Conservation (phyloP, 35 echinoderm and acorn worm genomes). For the Heliocidaris tuberculata region DNA sequence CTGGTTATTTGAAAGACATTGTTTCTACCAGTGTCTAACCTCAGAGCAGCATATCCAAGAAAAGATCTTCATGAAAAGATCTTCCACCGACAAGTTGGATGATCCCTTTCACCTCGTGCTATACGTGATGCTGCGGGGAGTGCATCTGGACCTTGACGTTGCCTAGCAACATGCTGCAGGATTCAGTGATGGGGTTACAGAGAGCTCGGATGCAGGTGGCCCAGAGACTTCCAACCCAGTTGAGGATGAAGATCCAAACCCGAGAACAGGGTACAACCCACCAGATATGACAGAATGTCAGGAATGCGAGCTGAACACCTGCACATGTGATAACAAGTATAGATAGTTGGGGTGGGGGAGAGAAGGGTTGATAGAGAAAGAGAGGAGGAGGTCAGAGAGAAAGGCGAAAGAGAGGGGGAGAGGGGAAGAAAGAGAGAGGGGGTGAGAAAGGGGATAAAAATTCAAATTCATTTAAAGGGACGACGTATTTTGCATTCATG, state of each 20-base stretch:
- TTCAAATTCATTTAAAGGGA: too few species aligned
- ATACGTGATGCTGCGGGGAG: constrained; percentile 13
- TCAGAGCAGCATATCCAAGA: too few species aligned
- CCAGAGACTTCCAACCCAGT: constrained; percentile 77
- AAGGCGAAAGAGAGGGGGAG: too few species aligned
- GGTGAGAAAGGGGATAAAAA: too few species aligned
- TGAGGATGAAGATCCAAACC: constrained; percentile 67
- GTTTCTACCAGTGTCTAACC: too few species aligned
- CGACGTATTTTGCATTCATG: too few species aligned
- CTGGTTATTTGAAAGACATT: too few species aligned
- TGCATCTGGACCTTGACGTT: constrained; percentile 51
- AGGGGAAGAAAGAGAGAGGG: too few species aligned
- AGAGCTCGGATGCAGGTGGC: constrained; percentile 66
- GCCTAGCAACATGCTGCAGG: constrained; percentile 41
- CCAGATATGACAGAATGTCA: constrained; percentile 98
- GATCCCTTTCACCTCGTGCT: background rate
- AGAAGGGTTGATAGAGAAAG: too few species aligned
- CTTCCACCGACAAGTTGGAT: background rate
- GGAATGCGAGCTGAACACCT: constrained; percentile 72
- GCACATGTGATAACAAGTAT: background rate
- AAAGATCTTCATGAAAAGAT: background rate
- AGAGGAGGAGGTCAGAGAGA: too few species aligned
- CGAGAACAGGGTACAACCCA: constrained; percentile 82
- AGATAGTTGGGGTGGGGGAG: background rate
- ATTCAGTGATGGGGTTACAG: constrained; percentile 78